Conservation (phyloP, 1,140 invertebrate genomes). For the Myzus persicae region DNA sequence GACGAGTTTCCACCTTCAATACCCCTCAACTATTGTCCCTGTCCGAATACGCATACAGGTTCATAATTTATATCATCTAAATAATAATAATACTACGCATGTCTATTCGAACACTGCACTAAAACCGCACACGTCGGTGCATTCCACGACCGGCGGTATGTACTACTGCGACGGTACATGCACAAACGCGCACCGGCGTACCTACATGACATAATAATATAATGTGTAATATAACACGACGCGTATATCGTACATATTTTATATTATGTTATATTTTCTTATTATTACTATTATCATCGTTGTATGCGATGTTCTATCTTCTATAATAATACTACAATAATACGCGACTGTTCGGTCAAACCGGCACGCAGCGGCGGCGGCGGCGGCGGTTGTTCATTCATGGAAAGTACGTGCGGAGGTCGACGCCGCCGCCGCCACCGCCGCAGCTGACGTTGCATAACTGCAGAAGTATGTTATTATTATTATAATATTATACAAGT, state of each 20-base stretch:
- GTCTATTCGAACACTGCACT: background rate
- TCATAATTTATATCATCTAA: background rate
- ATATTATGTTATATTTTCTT: background rate
- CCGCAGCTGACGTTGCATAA: background rate
- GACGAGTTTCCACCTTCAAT: background rate
- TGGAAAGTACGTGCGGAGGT: constrained; percentile 17
- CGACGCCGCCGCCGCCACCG: background rate
- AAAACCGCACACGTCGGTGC: constrained; percentile 20
- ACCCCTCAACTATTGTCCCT: background rate
- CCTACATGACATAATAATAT: background rate
- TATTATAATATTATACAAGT: background rate
- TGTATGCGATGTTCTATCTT: background rate
- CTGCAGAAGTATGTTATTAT: background rate
- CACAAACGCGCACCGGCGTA: background rate
- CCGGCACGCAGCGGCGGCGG: background rate
- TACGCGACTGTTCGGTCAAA: background rate
- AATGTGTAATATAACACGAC: background rate
- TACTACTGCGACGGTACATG: background rate
- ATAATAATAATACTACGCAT: background rate
- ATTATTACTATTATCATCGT: background rate
- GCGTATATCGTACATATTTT: background rate
- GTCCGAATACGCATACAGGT: background rate
- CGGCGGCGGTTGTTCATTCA: background rate
- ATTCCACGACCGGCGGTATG: background rate
- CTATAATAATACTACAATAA: background rate